Conservation (phyloP, 2,113 vertebrate species). For the Abramis brama region DNA sequence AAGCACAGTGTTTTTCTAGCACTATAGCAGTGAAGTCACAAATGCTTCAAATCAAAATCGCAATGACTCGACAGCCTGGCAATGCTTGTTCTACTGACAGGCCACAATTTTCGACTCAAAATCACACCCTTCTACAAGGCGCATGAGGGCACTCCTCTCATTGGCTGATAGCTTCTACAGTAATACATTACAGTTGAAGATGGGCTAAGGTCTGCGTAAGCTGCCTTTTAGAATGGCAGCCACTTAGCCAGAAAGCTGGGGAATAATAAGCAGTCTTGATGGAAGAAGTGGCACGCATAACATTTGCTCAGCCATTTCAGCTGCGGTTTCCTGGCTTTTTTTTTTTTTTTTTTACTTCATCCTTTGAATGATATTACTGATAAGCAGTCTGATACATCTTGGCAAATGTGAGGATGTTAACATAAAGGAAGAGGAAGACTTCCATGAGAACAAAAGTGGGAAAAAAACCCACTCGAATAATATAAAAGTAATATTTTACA, state of each 20-base stretch:
- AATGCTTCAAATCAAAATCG: slow-evolving; percentile 48
- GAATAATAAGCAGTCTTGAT: slow-evolving; percentile 57
- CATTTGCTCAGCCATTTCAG: slow-evolving; percentile 50
- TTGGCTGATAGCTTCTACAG: slow-evolving; percentile 35
- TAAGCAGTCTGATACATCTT: slow-evolving; percentile 31
- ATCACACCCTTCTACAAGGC: slow-evolving; percentile 40
- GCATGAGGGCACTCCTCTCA: slow-evolving; percentile 43
- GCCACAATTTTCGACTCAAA: slow-evolving; percentile 60
- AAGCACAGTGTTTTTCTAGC: slow-evolving; percentile 25
- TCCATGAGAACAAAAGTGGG: neutral
- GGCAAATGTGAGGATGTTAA: slow-evolving; percentile 39
- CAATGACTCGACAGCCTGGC: slow-evolving; percentile 50
- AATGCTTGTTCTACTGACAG: slow-evolving; percentile 55
- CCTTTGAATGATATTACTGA: slow-evolving; percentile 23
- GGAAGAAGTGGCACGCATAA: slow-evolving; percentile 54
- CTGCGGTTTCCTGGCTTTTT: slow-evolving; percentile 27
- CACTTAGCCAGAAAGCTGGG: slow-evolving; percentile 52
- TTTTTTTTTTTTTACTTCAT: slow-evolving; percentile 19
- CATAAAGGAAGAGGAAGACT: slow-evolving; percentile 13
- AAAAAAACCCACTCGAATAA: neutral
- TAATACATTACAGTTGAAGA: slow-evolving; percentile 50
- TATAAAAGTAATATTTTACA: neutral
- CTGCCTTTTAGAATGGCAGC: slow-evolving; percentile 47
- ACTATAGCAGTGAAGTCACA: slow-evolving; percentile 44
- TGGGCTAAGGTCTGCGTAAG: slow-evolving; percentile 49